These are phyloP conservation scores for Sminthurinus aureus DNA, from an alignment of 2,888 invertebrate genomes.

Conservation along the genomic window DNA sequence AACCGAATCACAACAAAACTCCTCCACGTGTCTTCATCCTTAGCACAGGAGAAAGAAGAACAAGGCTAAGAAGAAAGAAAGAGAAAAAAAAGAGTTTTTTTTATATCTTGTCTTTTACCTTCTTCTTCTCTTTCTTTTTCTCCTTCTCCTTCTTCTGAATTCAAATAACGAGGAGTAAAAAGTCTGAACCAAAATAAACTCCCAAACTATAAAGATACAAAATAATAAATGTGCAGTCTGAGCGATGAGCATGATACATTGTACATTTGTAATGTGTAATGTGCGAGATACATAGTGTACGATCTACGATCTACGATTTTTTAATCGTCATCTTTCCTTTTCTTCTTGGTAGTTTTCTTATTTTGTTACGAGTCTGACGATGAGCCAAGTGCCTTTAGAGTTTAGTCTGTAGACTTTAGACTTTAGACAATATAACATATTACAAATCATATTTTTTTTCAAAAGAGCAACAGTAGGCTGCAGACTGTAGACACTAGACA, in stretches of 20 bases:
- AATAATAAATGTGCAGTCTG: too few species aligned
- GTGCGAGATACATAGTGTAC: background rate
- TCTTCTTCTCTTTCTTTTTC: background rate
- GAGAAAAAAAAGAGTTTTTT: background rate
- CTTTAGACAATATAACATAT: too few species aligned
- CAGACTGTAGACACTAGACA: too few species aligned
- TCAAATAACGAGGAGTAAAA: constrained; percentile 3
- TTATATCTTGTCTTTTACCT: background rate
- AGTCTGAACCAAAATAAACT: background rate
- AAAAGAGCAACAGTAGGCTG: too few species aligned
- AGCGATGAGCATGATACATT: background rate
- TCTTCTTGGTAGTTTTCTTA: background rate
- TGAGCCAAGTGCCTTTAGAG: too few species aligned
- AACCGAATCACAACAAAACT: constrained; percentile 50
- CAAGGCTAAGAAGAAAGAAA: too few species aligned
- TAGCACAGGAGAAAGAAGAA: too few species aligned
- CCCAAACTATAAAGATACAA: background rate
- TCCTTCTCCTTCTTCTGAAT: background rate
- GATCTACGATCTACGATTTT: constrained; percentile 5
- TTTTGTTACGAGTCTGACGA: too few species aligned
- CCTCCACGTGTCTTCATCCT: constrained; percentile 37
- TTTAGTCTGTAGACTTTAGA: too few species aligned
- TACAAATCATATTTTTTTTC: too few species aligned
- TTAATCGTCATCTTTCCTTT: constrained; percentile 2
- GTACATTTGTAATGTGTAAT: background rate